phyloP scores from a whole-genome alignment of 2,113 vertebrate genomes.

The Turnix velox region DNA sequence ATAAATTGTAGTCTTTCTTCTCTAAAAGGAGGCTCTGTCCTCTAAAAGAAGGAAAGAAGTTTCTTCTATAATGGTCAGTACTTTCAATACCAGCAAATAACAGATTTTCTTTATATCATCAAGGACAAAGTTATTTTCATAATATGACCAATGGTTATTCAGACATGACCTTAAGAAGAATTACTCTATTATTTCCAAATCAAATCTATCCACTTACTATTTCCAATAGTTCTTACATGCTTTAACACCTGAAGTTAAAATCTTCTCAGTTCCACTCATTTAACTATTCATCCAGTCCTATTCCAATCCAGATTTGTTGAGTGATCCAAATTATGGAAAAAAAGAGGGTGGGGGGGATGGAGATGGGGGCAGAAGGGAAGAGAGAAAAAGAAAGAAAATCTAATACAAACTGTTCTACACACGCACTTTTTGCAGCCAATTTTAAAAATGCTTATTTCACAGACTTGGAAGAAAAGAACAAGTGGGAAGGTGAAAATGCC shows the following conservation, averaged over 20 bases:
- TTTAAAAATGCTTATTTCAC: background rate
- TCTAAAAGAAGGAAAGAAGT: background rate
- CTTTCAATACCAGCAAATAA: background rate
- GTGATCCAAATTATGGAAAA: background rate
- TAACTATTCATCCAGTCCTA: background rate
- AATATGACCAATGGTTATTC: background rate
- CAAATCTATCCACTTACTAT: background rate
- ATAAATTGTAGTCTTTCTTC: background rate
- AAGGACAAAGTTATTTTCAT: background rate
- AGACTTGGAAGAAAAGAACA: background rate
- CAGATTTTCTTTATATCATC: background rate
- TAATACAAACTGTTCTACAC: background rate
- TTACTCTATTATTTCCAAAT: background rate
- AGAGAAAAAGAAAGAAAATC: background rate
- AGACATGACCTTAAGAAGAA: background rate
- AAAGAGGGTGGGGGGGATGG: no score
- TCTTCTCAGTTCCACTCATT: background rate
- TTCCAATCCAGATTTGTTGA: background rate
- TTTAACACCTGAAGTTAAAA: background rate
- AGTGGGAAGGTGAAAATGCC: background rate
- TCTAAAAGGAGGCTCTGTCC: background rate
- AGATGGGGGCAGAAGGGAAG: fast-evolving
- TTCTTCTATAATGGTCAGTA: background rate
- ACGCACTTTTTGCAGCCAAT: background rate
- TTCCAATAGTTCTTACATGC: background rate